Percentiles rank a stretch among this genome's conserved stretches.
Conservation (phyloP, 2,797 vertebrate genomes). For the Heliangelus exortis region DNA sequence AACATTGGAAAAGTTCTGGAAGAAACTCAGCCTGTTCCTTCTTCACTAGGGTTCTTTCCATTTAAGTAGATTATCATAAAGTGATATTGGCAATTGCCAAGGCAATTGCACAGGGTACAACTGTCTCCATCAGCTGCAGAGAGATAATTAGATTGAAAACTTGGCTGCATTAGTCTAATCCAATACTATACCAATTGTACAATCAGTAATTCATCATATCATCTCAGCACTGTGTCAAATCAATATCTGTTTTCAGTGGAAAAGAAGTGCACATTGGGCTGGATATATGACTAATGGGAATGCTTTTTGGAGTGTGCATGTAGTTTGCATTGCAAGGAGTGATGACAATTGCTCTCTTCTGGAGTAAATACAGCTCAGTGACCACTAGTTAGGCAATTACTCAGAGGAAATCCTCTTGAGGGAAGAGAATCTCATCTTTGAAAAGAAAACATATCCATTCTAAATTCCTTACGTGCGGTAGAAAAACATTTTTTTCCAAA, state of each 20-base stretch:
- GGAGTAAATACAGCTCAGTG: slow-evolving; percentile 24
- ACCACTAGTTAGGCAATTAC: slow-evolving; percentile 16
- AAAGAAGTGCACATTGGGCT: slow-evolving; percentile 17
- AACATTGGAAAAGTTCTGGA: not conserved
- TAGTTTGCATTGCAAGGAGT: not conserved
- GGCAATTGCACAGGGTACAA: slow-evolving; percentile 20
- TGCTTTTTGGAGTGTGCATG: not conserved
- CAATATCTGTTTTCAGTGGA: slow-evolving; percentile 48
- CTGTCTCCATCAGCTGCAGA: slow-evolving; percentile 34
- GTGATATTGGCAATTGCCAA: slow-evolving; percentile 34
- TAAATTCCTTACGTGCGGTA: not conserved
- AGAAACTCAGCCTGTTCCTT: not conserved
- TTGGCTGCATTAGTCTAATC: slow-evolving; percentile 55
- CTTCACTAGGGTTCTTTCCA: slow-evolving; percentile 23
- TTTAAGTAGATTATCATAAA: slow-evolving; percentile 56
- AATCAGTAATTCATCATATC: slow-evolving; percentile 46
- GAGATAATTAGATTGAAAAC: slow-evolving; percentile 60
- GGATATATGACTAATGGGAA: slow-evolving; percentile 31
- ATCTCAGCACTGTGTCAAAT: slow-evolving; percentile 60
- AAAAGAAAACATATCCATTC: not conserved
- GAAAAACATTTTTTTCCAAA: not conserved
- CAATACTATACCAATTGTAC: slow-evolving; percentile 38
- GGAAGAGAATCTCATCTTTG: not conserved
- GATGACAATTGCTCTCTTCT: slow-evolving; percentile 44
- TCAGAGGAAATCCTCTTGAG: slow-evolving; percentile 4